phyloP scores from a whole-genome alignment of 2,797 vertebrate genomes.

The Brachyrhaphis roseni region DNA sequence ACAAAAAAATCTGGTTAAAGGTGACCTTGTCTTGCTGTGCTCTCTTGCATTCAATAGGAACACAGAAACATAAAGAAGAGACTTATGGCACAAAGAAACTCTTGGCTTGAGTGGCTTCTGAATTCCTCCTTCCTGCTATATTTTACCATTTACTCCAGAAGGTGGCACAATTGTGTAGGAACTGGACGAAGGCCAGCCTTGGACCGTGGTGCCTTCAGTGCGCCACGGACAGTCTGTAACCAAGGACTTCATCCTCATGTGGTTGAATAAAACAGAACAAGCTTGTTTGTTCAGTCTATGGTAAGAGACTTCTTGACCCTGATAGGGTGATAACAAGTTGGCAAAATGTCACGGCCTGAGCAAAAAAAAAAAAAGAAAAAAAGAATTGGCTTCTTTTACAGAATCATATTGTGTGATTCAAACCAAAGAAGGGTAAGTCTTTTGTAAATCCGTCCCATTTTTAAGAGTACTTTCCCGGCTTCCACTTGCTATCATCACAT shows the following conservation, averaged over 20 bases:
- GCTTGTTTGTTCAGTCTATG: constrained; percentile 49
- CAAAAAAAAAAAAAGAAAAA: constrained; percentile 22
- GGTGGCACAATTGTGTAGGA: constrained; percentile 82
- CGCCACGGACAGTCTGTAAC: constrained; percentile 27
- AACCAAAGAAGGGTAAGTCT: constrained; percentile 59
- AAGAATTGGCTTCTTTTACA: constrained; percentile 27
- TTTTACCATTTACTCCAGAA: constrained; percentile 71
- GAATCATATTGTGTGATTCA: constrained; percentile 52
- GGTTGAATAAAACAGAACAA: constrained; percentile 33
- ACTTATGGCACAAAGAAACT: constrained; percentile 4
- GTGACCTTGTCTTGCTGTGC: not conserved
- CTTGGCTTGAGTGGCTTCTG: constrained; percentile 3
- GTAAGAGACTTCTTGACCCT: constrained; percentile 56
- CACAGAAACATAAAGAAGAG: constrained; percentile 7
- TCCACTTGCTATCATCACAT: constrained; percentile 6
- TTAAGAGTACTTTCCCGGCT: constrained; percentile 46
- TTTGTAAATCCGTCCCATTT: constrained; percentile 56
- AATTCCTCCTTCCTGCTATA: constrained; percentile 27
- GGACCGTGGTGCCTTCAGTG: constrained; percentile 33
- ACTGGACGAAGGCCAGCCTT: constrained; percentile 50
- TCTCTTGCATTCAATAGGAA: not conserved
- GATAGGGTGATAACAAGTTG: constrained; percentile 47
- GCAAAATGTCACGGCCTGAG: constrained; percentile 41
- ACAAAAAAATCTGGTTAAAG: not conserved
- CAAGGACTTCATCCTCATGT: constrained; percentile 43